Conservation (phyloP, 1,140 invertebrate species). For the Apis dorsata region DNA sequence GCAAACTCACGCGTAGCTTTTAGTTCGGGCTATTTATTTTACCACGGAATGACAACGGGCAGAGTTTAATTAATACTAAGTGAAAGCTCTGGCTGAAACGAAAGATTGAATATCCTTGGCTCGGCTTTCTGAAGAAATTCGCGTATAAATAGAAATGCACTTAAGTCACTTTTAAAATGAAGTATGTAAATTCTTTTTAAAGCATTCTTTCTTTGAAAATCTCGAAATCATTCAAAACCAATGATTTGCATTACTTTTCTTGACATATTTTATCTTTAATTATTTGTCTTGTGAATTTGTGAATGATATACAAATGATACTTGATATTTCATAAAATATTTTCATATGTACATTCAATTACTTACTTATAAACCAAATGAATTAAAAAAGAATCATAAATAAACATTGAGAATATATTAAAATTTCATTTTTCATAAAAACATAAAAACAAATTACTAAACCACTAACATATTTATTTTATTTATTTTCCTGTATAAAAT, state of each 20-base stretch:
- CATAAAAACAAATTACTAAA: too few species aligned
- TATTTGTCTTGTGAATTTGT: too few species aligned
- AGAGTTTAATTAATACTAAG: background rate
- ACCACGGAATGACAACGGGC: constrained; percentile 2
- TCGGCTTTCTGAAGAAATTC: background rate
- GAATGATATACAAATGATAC: too few species aligned
- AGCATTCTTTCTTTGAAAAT: background rate
- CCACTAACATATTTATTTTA: too few species aligned
- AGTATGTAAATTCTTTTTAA: background rate
- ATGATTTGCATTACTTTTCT: background rate
- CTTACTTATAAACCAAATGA: too few species aligned
- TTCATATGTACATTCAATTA: too few species aligned
- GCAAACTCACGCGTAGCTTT: constrained; percentile 1
- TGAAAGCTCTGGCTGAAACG: constrained; percentile 1
- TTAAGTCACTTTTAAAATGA: background rate
- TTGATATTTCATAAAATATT: too few species aligned
- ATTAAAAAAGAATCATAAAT: too few species aligned
- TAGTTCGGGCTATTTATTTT: constrained; percentile 33
- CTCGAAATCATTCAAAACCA: background rate
- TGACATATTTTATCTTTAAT: background rate
- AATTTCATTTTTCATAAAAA: too few species aligned
- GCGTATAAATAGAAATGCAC: constrained; percentile 18
- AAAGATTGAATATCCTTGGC: constrained; percentile 15
- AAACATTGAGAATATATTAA: too few species aligned
- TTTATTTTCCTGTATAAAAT: too few species aligned